Evolutionary conservation across 92 coral and sea anemone genomes (phyloP), one percentile per base, ranked within the genome.

Genomic region (Diadumene lineata): DNA sequence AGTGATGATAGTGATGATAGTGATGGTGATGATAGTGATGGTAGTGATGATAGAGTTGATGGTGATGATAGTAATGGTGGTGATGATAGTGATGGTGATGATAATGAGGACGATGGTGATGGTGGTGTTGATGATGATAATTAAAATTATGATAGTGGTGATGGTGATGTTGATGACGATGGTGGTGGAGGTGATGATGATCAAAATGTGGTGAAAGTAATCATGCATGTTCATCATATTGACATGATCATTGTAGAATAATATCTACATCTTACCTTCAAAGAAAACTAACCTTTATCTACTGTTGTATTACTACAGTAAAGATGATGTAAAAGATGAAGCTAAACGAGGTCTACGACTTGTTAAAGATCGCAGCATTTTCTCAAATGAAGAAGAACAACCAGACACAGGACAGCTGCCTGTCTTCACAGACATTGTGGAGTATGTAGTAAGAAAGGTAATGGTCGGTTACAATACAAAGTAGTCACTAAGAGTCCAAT

Each of bases 291-390:
- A n/a, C n/a, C n/a, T n/a, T n/a, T n/a, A n/a, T n/a, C n/a, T n/a
- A n/a, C n/a, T 38, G 48, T 13, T 4, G 13, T 72, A 24, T 43
- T 0, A 19, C 33, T 56, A 28, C 68, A 91, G 97, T 22, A 91
- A 93, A 77, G 97, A 96, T 66, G 99, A 96, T 61, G 92, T 96
- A 31, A 88, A 82, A 29, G 99, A 96, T 71, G 99, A 92, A 77
- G 99, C 99, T 1, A 92, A 72, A 30, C 85, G 84, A 51, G 99
- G 99, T 43, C 80, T 96, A 10, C 80, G 89, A 25, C 58, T 81
- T 66, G 84, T 66, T 34, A 60, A 56, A 44, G 71, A 79, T 25
- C 69, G 27, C 34, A 46, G 60, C 0, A 38, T 32, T 25, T 50
- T 73, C 9, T 28, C 69, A 22, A 68, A 31, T 25, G 65, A 73